phyloP scores from a whole-genome alignment of 2,888 invertebrate species.

The Cecidostiba fungosa region DNA sequence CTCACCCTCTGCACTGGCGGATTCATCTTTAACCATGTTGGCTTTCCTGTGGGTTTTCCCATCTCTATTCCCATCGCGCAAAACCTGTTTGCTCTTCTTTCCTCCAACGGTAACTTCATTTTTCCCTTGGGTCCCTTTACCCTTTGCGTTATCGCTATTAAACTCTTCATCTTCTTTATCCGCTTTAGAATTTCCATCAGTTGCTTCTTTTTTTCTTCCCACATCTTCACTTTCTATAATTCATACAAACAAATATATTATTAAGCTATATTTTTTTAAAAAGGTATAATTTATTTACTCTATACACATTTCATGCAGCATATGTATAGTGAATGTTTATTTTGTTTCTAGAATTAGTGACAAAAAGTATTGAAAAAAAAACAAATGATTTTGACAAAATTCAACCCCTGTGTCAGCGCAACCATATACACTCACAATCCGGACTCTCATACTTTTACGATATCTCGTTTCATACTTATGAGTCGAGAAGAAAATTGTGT shows the following conservation, averaged over 20 bases:
- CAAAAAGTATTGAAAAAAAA: too few relatives aligned
- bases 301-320: too few relatives aligned
- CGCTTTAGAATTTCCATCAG: not conserved
- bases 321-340: too few relatives aligned
- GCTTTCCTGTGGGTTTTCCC: not conserved
- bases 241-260: too few relatives aligned
- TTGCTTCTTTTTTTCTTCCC: not conserved
- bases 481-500: too few relatives aligned
- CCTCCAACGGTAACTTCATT: not conserved
- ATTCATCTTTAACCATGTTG: not conserved
- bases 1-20: not conserved
- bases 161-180: not conserved
- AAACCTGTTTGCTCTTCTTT: not conserved
- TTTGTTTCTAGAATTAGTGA: too few relatives aligned
- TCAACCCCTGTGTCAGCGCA: too few relatives aligned
- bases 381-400: too few relatives aligned
- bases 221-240: not conserved
- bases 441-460: not conserved
- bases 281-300: too few relatives aligned
- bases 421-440: not conserved
- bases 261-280: too few relatives aligned
- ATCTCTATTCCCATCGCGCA: not conserved
- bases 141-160: not conserved
- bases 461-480: too few relatives aligned
- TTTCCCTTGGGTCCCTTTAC: not conserved